A percentile compares a stretch with the other conserved stretches of the same genome.
These are phyloP conservation scores for Himalopsyche tibetana DNA, from an alignment of 2,888 invertebrate species.

Conservation along the genomic window DNA sequence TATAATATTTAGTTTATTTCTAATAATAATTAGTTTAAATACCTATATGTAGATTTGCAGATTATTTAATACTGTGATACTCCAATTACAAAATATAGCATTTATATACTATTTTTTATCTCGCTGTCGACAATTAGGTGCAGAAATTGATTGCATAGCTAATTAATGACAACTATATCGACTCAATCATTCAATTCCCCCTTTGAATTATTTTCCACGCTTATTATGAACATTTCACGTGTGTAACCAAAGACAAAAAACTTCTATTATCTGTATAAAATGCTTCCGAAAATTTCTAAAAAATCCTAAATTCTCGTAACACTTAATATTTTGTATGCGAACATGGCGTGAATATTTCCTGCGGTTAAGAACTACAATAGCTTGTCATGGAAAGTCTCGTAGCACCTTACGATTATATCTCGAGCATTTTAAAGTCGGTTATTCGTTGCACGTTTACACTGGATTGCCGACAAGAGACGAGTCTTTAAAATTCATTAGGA, in stretches of 20 bases:
- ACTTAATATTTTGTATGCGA: conserved; percentile 17
- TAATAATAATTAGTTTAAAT: too few relatives aligned
- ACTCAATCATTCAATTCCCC: too few relatives aligned
- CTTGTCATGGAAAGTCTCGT: conserved; percentile 35
- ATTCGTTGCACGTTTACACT: conserved; percentile 64
- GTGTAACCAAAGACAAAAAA: conserved; percentile 42
- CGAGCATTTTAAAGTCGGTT: conserved; percentile 57
- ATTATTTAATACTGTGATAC: too few relatives aligned
- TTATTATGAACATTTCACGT: conserved; percentile 41
- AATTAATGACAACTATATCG: too few relatives aligned
- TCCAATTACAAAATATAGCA: too few relatives aligned
- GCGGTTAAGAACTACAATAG: background rate
- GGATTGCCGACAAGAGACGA: conserved; percentile 65
- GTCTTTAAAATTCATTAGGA: conserved; percentile 66
- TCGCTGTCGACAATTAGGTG: too few relatives aligned
- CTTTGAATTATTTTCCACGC: too few relatives aligned
- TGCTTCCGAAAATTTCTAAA: background rate
- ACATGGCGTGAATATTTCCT: conserved; percentile 17
- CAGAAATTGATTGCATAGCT: too few relatives aligned
- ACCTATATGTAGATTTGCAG: too few relatives aligned
- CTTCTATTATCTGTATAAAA: conserved; percentile 33
- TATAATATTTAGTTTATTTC: too few relatives aligned
- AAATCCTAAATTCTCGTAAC: background rate
- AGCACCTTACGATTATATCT: conserved; percentile 45
- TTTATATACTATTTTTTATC: too few relatives aligned